A percentile compares a stretch with the other conserved stretches of the same genome.
These are phyloP conservation scores for Aphodius sticticus DNA, from an alignment of 2,888 invertebrate species.

Conservation along the genomic window DNA sequence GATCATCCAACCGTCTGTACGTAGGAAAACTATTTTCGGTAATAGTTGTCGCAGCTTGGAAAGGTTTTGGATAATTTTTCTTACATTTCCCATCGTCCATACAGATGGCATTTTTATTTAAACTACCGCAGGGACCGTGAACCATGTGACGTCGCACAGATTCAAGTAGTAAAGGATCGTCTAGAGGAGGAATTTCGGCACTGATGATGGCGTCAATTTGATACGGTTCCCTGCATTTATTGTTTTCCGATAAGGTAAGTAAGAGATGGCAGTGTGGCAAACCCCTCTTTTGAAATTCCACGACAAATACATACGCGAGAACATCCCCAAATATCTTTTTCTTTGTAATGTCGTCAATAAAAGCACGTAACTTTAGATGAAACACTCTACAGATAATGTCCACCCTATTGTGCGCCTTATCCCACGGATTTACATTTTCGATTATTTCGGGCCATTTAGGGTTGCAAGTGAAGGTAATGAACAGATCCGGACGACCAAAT, in stretches of 20 bases:
- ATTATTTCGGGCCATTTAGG: constrained; percentile 56
- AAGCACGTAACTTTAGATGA: constrained; percentile 38
- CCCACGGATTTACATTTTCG: constrained; percentile 47
- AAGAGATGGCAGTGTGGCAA: constrained; percentile 26
- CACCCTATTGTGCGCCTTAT: constrained; percentile 51
- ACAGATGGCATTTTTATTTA: constrained; percentile 35
- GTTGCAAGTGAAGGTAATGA: constrained; percentile 60
- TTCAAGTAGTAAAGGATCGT: background rate
- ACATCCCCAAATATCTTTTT: too few species aligned
- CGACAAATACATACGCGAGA: too few species aligned
- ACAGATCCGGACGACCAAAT: constrained; percentile 53
- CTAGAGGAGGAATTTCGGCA: constrained; percentile 18
- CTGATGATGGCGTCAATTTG: constrained; percentile 7
- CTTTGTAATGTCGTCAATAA: too few species aligned
- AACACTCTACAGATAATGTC: constrained; percentile 49
- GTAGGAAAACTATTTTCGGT: constrained; percentile 47
- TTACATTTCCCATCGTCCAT: constrained; percentile 45
- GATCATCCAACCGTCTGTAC: constrained; percentile 41
- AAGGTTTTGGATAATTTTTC: constrained; percentile 48
- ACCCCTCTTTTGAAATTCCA: constrained; percentile 42
- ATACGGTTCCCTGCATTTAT: background rate
- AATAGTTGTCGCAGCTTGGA: constrained; percentile 15
- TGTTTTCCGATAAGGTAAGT: constrained; percentile 19
- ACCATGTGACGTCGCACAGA: background rate
- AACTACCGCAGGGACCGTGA: constrained; percentile 32